phyloP scores from a whole-genome alignment of 2,113 vertebrate genomes.

The Cyphomyrus discorhynchus region DNA sequence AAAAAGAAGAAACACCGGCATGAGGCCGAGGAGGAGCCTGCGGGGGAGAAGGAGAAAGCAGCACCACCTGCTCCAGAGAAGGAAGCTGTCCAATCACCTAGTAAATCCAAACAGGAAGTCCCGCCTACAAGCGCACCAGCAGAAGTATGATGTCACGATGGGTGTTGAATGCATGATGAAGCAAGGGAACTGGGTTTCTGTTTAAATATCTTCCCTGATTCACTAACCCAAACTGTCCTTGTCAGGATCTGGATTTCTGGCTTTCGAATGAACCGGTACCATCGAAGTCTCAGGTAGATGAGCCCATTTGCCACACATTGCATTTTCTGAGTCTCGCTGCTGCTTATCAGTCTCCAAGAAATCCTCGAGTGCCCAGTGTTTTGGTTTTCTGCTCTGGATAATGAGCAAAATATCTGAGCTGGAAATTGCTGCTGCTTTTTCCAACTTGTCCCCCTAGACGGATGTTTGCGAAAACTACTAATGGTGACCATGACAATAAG shows the following conservation, averaged over 20 bases:
- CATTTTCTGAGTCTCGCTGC: neutral
- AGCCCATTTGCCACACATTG: neutral
- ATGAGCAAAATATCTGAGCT: neutral
- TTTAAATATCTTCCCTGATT: conserved; percentile 33
- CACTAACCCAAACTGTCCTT: conserved; percentile 39
- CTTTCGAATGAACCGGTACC: conserved; percentile 74
- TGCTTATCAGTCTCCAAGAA: neutral
- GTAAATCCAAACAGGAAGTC: conserved; percentile 41
- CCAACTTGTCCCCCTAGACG: neutral
- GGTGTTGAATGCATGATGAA: neutral
- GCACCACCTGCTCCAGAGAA: conserved; percentile 22
- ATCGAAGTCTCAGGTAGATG: conserved; percentile 68
- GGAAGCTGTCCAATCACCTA: conserved; percentile 51
- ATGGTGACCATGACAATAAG: neutral
- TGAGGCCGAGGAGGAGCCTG: conserved; percentile 47
- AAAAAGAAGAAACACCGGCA: conserved; percentile 56
- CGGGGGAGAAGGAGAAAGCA: conserved; percentile 21
- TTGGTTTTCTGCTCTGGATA: neutral
- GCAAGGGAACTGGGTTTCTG: neutral
- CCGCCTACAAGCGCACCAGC: conserved; percentile 46
- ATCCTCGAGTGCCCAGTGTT: neutral
- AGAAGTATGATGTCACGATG: conserved; percentile 49
- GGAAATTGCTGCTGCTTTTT: neutral
- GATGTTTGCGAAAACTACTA: neutral
- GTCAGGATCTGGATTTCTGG: conserved; percentile 97